A percentile compares a stretch with the other conserved stretches of the same genome.
Conservation (phyloP, 2,888 invertebrate genomes). For the Thymelicus acteon region DNA sequence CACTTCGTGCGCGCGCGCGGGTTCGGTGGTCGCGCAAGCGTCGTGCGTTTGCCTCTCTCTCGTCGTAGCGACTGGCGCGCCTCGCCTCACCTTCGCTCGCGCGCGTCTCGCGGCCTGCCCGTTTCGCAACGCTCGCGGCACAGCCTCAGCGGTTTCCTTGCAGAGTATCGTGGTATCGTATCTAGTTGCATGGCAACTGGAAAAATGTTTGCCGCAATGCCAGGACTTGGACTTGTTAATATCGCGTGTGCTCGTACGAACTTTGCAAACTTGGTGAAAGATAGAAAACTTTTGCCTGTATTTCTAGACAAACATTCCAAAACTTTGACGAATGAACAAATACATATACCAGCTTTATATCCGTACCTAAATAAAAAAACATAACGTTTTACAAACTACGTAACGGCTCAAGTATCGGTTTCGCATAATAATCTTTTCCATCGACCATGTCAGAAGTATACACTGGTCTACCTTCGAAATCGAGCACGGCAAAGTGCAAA, state of each 20-base stretch:
- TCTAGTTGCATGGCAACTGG: constrained; percentile 81
- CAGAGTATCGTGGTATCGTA: constrained; percentile 67
- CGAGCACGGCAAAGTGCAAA: constrained; percentile 22
- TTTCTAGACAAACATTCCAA: too few relatives aligned
- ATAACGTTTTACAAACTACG: too few relatives aligned
- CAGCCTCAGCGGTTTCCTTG: constrained; percentile 69
- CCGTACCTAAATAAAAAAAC: too few relatives aligned
- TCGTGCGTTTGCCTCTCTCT: constrained; percentile 71
- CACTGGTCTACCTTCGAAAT: constrained; percentile 43
- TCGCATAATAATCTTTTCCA: constrained; percentile 49
- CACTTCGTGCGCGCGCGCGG: constrained; percentile 53
- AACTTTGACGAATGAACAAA: too few relatives aligned
- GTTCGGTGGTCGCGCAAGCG: constrained; percentile 49
- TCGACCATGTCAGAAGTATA: constrained; percentile 43
- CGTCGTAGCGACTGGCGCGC: constrained; percentile 74
- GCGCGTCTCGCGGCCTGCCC: constrained; percentile 51
- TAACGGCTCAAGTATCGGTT: constrained; percentile 28
- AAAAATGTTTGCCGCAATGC: constrained; percentile 53
- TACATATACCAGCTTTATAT: too few relatives aligned
- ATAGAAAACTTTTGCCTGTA: too few relatives aligned
- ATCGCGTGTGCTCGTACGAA: background rate
- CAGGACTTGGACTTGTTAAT: constrained; percentile 14
- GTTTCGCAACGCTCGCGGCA: constrained; percentile 64
- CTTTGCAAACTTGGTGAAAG: too few relatives aligned
- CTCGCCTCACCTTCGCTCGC: constrained; percentile 68